Evolutionary conservation across 35 echinoderm and acorn worm genomes (phyloP).

Genomic region (Heliocidaris erythrogramma): DNA sequence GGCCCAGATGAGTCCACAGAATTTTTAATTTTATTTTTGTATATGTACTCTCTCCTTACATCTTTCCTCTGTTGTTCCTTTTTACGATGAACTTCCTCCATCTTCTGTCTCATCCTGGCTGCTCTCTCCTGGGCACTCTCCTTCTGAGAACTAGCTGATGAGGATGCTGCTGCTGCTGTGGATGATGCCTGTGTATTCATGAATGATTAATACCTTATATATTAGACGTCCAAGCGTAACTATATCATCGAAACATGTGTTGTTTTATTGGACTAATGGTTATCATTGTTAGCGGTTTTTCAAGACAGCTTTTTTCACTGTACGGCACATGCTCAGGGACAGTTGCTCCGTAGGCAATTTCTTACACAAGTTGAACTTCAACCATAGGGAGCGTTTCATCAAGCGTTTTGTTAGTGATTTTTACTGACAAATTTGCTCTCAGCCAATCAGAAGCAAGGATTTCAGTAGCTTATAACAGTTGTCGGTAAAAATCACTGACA

Average conservation of each 20-base stretch:
- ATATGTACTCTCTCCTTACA: constrained; percentile 31
- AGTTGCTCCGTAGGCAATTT: no score
- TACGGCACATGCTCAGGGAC: no score
- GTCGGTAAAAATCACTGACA: no score
- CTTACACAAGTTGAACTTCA: no score
- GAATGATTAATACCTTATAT: not conserved
- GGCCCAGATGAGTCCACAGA: no score
- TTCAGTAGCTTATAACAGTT: no score
- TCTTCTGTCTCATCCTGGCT: constrained; percentile 86
- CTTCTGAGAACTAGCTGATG: constrained; percentile 4
- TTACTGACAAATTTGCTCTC: no score
- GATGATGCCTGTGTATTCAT: not conserved
- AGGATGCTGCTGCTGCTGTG: not conserved
- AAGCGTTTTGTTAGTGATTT: no score
- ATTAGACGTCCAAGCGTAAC: not conserved
- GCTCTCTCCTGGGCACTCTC: constrained; percentile 80
- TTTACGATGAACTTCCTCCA: constrained; percentile 86
- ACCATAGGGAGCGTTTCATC: no score
- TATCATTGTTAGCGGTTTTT: not conserved
- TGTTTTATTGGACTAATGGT: not conserved
- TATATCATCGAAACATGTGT: not conserved
- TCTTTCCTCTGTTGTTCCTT: constrained; percentile 82
- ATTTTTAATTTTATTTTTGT: no score
- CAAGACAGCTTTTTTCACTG: not conserved
- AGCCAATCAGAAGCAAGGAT: no score